Conservation (phyloP, 1,140 invertebrate genomes). For the Andricus grossulariae region DNA sequence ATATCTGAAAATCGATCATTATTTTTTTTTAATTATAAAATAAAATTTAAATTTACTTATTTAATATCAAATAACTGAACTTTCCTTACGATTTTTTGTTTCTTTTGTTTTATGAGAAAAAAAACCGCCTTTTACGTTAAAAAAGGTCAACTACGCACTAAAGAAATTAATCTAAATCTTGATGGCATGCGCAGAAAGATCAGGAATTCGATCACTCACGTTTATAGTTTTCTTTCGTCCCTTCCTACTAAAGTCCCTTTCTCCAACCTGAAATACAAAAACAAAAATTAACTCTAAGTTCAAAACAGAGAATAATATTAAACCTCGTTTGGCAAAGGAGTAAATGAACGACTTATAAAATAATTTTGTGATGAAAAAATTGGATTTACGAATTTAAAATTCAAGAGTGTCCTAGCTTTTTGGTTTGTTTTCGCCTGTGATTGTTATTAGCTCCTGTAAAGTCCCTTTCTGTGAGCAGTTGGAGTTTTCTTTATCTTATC, state of each 20-base stretch:
- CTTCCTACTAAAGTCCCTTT: conserved; percentile 1
- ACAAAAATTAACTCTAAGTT: not conserved
- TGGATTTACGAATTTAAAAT: not conserved
- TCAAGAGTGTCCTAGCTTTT: not conserved
- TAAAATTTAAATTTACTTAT: no score
- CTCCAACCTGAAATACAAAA: conserved; percentile 8
- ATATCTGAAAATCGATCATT: no score
- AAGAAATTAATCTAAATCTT: not conserved
- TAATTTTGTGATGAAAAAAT: no score
- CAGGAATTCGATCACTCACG: conserved; percentile 9
- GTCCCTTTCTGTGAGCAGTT: conserved; percentile 2
- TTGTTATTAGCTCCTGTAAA: not conserved
- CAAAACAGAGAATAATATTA: no score
- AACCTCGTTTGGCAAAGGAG: no score
- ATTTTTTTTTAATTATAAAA: no score
- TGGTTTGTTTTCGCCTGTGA: not conserved
- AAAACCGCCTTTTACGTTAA: no score
- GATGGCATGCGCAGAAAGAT: not conserved
- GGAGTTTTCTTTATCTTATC: conserved; percentile 16
- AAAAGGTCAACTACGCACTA: no score
- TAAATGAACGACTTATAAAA: no score
- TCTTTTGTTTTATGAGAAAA: no score
- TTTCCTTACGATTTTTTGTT: no score
- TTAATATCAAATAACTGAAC: no score
- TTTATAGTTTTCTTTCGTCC: conserved; percentile 8